Evolutionary conservation across 2,888 invertebrate genomes (phyloP), one percentile per base, ranked within the genome.

Genomic region (Octonoba sinensis): DNA sequence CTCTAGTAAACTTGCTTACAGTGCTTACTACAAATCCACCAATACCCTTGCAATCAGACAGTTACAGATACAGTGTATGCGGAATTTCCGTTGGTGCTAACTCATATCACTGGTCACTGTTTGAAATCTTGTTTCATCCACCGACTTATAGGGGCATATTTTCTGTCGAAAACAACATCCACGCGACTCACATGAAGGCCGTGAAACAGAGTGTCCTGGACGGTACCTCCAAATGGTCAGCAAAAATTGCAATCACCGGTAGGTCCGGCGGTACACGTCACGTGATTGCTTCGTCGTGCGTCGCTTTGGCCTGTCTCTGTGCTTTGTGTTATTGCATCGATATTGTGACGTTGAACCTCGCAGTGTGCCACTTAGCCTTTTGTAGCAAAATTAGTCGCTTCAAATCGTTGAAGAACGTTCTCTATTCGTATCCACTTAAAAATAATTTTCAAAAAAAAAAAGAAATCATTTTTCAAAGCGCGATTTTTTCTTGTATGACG

Each of bases 181-280:
- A 98, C 91, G 91, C 93, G 86, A 95, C 96, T 88, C 96, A 98
- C 91, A 96, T 99, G 96, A 96, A 95, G 91, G 94, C 96, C 86
- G 97, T 99, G 88, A 97, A 99, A 92, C 97, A 98, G 91, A 96
- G 96, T 88, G 98, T 99, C 88, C 92, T 99, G 90, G 98, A 99
- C 91, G 99, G 99, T 89, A 99, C 98, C 87, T 97, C 97, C 90
- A 99, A 99, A 92, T 99, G 99, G 99, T 98, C 98, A 89, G 98
- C 98, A 88, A 99, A 99, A 93, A 98, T 99, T 91, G 97, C 97
- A 89, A 97, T 99, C 91, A 99, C 98, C 95, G 97, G 98, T 98
- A 94, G 93, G 96, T 92, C 66, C 27, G 54, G 47, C 54, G 59
- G 27, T 8, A 20, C 62, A 69, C 54, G 47, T 71, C 71, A 22